Percentiles rank a stretch among this genome's conserved stretches.
Evolutionary conservation across 2,113 vertebrate genomes (phyloP).

Genomic region (Phalacrocorax aristotelis): DNA sequence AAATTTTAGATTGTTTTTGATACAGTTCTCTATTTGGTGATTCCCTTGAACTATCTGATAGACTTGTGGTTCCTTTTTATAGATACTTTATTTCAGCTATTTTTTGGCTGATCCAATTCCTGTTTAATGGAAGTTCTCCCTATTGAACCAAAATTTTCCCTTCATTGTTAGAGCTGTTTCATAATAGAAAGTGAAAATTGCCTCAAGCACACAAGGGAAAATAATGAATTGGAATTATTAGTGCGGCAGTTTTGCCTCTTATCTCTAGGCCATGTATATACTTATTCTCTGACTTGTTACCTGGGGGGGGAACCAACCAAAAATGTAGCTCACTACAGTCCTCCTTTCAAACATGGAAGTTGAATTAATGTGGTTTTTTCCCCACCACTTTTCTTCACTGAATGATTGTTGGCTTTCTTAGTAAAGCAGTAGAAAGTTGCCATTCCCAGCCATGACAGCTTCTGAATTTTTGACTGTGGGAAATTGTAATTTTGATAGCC

Average conservation of each 20-base stretch:
- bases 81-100: neutral
- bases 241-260: neutral
- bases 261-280: neutral
- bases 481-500: neutral
- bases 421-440: neutral
- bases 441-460: neutral
- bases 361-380: neutral
- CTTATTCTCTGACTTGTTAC: neutral
- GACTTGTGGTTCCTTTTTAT: neutral
- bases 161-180: neutral
- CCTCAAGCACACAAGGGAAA: neutral
- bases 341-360: neutral
- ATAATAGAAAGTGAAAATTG: neutral
- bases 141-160: neutral
- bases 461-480: neutral
- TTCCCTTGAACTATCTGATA: neutral
- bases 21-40: neutral
- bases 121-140: neutral
- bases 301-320: rapidly evolving
- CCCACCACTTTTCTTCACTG: neutral
- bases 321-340: neutral
- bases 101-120: neutral
- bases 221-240: neutral
- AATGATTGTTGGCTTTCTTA: neutral
- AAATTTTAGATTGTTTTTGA: neutral